Conservation (phyloP, 2,888 invertebrate species). For the Amphimallon solstitiale region DNA sequence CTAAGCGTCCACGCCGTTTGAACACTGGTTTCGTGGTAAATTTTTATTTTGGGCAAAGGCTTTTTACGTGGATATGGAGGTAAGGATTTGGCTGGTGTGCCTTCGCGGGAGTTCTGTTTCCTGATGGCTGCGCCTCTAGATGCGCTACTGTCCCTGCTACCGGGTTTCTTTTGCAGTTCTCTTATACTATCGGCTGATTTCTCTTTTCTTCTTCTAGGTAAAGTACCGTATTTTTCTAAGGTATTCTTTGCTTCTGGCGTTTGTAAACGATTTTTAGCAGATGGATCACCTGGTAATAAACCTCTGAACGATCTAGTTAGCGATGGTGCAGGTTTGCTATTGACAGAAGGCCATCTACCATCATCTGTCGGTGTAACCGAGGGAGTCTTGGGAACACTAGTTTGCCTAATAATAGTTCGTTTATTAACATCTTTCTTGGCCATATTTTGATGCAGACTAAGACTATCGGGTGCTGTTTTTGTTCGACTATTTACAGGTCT, state of each 20-base stretch:
- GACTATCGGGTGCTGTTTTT: constrained; percentile 25
- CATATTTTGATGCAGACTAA: constrained; percentile 26
- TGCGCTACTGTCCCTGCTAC: constrained; percentile 48
- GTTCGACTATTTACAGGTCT: constrained; percentile 15
- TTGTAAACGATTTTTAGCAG: constrained; percentile 40
- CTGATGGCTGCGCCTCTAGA: constrained; percentile 42
- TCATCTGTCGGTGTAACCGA: constrained; percentile 74
- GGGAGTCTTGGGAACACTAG: constrained; percentile 55
- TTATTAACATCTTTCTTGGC: constrained; percentile 32
- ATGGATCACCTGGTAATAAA: constrained; percentile 53
- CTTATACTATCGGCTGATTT: constrained; percentile 66
- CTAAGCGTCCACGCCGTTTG: constrained; percentile 80
- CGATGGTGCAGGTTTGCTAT: constrained; percentile 60
- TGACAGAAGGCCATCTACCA: constrained; percentile 74
- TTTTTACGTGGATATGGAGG: constrained; percentile 66
- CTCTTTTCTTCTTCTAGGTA: constrained; percentile 78
- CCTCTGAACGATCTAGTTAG: constrained; percentile 60
- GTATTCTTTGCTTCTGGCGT: constrained; percentile 62
- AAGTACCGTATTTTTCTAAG: constrained; percentile 80
- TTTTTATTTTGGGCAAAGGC: constrained; percentile 69
- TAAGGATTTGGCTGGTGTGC: constrained; percentile 49
- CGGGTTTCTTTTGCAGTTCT: constrained; percentile 52
- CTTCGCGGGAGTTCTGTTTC: constrained; percentile 53
- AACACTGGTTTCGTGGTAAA: constrained; percentile 81
- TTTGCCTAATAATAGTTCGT: constrained; percentile 30